These are phyloP conservation scores for Lontra canadensis DNA, from an alignment of 2,113 vertebrate species.

Conservation along the genomic window DNA sequence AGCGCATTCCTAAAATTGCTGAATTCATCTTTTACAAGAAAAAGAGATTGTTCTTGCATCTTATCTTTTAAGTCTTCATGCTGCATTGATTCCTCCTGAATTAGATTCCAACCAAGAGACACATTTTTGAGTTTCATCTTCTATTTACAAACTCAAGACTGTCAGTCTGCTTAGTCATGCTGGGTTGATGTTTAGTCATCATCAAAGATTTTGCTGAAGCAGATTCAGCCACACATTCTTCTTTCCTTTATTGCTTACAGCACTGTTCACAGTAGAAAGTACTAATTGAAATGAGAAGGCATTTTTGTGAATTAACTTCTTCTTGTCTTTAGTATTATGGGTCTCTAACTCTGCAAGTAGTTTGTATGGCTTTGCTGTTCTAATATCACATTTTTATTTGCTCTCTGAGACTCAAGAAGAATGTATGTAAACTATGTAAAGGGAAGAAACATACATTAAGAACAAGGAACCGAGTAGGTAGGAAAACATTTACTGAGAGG, in stretches of 20 bases:
- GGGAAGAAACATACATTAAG: not conserved
- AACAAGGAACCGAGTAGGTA: not conserved
- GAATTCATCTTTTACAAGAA: constrained; percentile 41
- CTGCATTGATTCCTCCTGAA: not conserved
- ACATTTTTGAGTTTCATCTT: constrained; percentile 47
- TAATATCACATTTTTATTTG: not conserved
- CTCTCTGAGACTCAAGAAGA: not conserved
- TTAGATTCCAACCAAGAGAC: not conserved
- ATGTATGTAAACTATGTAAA: not conserved
- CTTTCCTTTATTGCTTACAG: not conserved
- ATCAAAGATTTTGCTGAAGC: not conserved
- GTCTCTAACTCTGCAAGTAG: not conserved
- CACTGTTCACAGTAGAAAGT: not conserved
- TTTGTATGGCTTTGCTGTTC: not conserved
- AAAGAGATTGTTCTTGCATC: not conserved
- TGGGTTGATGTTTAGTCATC: not conserved
- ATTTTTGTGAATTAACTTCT: constrained; percentile 4
- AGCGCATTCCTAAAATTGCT: constrained; percentile 17
- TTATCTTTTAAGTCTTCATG: not conserved
- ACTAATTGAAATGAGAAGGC: not conserved
- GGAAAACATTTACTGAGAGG: not conserved
- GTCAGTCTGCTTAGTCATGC: not conserved
- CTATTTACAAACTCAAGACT: constrained; percentile 38
- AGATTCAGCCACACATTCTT: not conserved
- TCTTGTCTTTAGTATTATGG: not conserved